A percentile compares a stretch with the other conserved stretches of the same genome.
phyloP scores from a whole-genome alignment of 2,113 vertebrate genomes.

The Hemicordylus capensis region DNA sequence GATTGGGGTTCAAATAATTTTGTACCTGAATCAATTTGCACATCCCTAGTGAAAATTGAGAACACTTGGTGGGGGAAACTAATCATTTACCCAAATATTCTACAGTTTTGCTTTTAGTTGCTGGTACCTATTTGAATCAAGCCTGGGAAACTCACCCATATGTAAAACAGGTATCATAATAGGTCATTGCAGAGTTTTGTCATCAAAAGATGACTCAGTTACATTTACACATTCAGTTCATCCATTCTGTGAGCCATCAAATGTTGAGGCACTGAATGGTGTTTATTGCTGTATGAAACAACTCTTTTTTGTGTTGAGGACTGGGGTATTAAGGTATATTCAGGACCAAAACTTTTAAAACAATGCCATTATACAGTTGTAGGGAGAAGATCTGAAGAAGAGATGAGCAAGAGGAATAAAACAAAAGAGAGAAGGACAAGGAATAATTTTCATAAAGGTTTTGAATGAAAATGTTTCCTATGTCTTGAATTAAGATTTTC shows the following conservation, averaged over 20 bases:
- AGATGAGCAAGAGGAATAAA: neutral
- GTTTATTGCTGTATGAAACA: neutral
- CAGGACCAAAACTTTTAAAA: neutral
- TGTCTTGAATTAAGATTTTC: neutral
- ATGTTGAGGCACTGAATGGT: neutral
- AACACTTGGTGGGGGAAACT: too few relatives aligned
- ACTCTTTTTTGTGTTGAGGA: neutral
- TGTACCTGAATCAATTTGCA: too few relatives aligned
- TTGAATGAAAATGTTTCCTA: neutral
- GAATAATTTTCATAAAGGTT: neutral
- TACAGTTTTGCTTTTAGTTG: neutral
- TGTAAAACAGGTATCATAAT: neutral
- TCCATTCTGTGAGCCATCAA: neutral
- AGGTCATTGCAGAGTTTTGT: neutral
- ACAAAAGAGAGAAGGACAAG: neutral
- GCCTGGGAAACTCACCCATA: neutral
- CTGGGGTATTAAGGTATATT: neutral
- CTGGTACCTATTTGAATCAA: neutral
- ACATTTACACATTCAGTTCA: neutral
- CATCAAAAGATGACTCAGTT: too few relatives aligned
- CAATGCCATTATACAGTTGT: neutral
- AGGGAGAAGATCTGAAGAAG: neutral
- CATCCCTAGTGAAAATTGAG: too few relatives aligned
- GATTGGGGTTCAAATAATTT: too few relatives aligned
- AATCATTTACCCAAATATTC: too few relatives aligned